Evolutionary conservation across 2,888 invertebrate genomes (phyloP), one percentile per base, ranked within the genome.

Genomic region (Plusia festucae): DNA sequence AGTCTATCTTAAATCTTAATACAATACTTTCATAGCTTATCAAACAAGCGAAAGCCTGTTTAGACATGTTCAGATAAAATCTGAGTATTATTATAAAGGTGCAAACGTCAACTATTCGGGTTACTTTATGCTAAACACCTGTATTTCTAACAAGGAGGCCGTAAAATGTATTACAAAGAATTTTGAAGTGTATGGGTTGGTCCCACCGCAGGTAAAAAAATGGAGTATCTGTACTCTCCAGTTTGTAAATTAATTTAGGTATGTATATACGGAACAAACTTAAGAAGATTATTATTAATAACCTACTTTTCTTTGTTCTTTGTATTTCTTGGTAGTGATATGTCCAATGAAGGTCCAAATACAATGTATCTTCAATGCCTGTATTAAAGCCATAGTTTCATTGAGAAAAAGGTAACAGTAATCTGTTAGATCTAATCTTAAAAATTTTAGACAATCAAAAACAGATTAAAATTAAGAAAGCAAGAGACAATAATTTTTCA

Each of bases 121-220:
- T 30, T 9, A 30, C 30, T 9, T 30, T 30, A 30, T 30, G 30
- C 9, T 30, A 30, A 30, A 30, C 9, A 30, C 9, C 9, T 30
- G 30, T 30, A 30, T 30, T 30, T 9, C 8, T 9, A 30, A 30
- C 30, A 40, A 40, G 40, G n/a, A 40, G n/a, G 40, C 40, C 40
- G n/a, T 40, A 40, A 40, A n/a, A n/a, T 40, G 9, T 9, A 30
- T 0, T n/a, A 5, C 40, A 40, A 40, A 40, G 40, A 40, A n/a
- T 15, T 40, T 3, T 6, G 40, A 40, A 40, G n/a, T 40, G 6
- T 40, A 1, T 34, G 3, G 15, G 15, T 46, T 56, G 13, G 34
- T 8, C 69, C 44, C 30, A 53, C 68, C 46, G 53, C 74, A 71
- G 62, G 74, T 73, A 73, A 53, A 68, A 40, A 40, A 40, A 40